Evolutionary conservation across 2,797 vertebrate genomes (phyloP).

Genomic region (Poliocrania exsul): DNA sequence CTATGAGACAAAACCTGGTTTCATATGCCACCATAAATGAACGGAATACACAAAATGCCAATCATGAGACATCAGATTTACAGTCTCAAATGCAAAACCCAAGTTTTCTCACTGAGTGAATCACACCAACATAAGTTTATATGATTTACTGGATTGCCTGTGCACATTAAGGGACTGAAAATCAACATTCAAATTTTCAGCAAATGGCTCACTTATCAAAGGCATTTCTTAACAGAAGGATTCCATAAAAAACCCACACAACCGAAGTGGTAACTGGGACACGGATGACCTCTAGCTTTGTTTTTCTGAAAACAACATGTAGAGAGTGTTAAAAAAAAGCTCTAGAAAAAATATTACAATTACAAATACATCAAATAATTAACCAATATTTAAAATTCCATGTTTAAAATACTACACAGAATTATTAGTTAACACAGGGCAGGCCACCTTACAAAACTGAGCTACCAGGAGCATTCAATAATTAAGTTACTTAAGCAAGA

Average conservation of each 20-base stretch:
- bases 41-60: constrained; percentile 27
- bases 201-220: neutral
- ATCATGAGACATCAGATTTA: constrained; percentile 8
- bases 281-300: neutral
- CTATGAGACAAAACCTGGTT: neutral
- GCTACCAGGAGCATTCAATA: neutral
- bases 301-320: neutral
- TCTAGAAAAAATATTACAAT: neutral
- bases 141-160: neutral
- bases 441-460: neutral
- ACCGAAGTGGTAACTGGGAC: neutral
- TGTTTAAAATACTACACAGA: neutral
- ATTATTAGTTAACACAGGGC: neutral
- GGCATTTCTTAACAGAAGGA: neutral
- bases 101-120: constrained; percentile 20
- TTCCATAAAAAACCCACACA: neutral
- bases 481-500: neutral
- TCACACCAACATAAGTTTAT: neutral
- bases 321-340: neutral
- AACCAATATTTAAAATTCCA: neutral
- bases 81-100: constrained; percentile 18
- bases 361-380: neutral
- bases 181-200: neutral
- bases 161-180: neutral
- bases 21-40: neutral